Conservation (phyloP, 2,113 vertebrate genomes). For the Thamnophis sirtalis region DNA sequence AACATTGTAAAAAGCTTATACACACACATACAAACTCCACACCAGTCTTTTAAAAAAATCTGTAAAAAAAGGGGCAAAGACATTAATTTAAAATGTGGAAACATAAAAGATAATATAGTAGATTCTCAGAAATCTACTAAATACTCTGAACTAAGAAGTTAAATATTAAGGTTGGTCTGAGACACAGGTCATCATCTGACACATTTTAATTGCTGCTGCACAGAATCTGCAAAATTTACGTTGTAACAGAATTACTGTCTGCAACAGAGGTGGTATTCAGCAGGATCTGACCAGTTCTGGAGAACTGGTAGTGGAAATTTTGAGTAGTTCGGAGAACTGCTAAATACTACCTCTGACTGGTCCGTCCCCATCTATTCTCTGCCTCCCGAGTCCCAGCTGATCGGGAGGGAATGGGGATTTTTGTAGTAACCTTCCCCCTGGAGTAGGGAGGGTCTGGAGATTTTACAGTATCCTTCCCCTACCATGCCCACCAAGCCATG, state of each 20-base stretch:
- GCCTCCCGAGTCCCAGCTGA: too few species aligned
- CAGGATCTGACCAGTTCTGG: too few species aligned
- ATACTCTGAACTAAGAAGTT: neutral
- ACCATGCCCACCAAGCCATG: too few species aligned
- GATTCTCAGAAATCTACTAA: neutral
- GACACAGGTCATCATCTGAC: neutral
- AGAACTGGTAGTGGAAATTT: too few species aligned
- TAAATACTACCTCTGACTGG: too few species aligned
- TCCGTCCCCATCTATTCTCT: too few species aligned
- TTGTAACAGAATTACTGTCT: neutral
- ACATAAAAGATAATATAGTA: neutral
- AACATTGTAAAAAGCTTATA: neutral
- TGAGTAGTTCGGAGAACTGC: too few species aligned
- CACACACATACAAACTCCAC: neutral
- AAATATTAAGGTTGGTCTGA: neutral
- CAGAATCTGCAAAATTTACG: neutral
- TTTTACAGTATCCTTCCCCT: too few species aligned
- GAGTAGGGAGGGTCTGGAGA: too few species aligned
- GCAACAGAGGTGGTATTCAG: neutral
- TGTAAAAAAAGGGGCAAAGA: neutral
- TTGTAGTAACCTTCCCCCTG: too few species aligned
- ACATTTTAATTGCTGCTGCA: neutral
- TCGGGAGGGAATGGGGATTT: too few species aligned
- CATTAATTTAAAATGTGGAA: neutral
- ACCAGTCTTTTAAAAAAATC: neutral